Base-by-base conservation (phyloP, 1,140 invertebrate species). In the Acromyrmex heyeri region DNA sequence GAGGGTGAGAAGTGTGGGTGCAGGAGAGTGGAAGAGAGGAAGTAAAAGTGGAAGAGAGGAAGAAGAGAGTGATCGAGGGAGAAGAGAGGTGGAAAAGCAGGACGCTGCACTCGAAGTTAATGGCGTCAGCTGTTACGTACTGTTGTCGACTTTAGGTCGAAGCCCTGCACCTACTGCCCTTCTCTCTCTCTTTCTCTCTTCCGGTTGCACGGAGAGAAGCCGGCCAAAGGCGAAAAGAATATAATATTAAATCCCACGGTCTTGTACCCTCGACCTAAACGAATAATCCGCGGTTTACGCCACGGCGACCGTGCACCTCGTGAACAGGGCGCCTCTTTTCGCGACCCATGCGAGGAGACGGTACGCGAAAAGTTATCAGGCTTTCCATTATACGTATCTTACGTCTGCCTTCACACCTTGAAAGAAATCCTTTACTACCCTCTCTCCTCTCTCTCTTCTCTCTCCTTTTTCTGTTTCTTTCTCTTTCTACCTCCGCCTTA, bases 91-190 rank as follows among this genome's bases (percentile, higher is more conserved):
- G 38, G 53, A 16, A 82, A 73, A 73, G 79, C 79, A 82, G 79
- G 69, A 77, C 62, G 82, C 87, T 70, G 81, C 87, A 87, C 90
- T 92, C 64, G 44, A 83, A 92, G 87, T 93, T 92, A 90, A 94
- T 93, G 90, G 92, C 92, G 93, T 93, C 93, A 94, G 93, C 92
- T 93, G 93, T 93, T 94, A 94, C 91, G 90, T 92, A 93, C 91
- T 92, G 91, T 92, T 92, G 91, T 90, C 92, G 88, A 87, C 90
- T 78, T 65, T 59, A 48, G 34, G 55, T 64, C 69, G 34, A 24
- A 44, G 48, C 55, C 44, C 48, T 85, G 38, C 64, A 55, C 5
- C 59, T 18, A 50, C 78, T 30, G 12, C 21, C 18, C 24, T 16
- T 30, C 53, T 75, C 73, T 24, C 73, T 24, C 73, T 16, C 27